phyloP scores from a whole-genome alignment of 2,113 vertebrate genomes.

The Circaetus cinerascens region DNA sequence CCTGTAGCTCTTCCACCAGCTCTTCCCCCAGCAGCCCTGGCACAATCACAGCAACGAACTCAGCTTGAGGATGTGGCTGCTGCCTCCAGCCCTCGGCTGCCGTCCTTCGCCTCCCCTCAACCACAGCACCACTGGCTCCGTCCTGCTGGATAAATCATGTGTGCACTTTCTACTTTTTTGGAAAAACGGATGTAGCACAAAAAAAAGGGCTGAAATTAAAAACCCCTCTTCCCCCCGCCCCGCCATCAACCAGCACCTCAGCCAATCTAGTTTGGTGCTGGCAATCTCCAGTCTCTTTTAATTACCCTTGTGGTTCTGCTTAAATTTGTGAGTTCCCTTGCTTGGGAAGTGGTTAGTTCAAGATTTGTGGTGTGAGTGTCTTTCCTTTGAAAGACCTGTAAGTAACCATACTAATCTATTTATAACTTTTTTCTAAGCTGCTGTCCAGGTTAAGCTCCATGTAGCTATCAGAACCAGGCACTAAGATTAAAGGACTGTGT shows the following conservation, averaged over 20 bases:
- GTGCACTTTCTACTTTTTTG: not conserved
- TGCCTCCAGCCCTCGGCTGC: not conserved
- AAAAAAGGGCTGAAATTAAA: not conserved
- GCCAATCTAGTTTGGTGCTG: not conserved
- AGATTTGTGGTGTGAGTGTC: not conserved
- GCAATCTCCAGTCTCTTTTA: not conserved
- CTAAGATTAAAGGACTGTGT: not conserved
- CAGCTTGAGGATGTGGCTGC: not conserved
- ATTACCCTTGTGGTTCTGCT: not conserved
- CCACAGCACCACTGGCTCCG: not conserved
- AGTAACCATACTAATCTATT: not conserved
- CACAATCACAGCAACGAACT: not conserved
- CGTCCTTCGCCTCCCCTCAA: not conserved
- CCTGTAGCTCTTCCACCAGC: not conserved
- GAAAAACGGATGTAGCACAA: not conserved
- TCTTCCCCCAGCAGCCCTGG: not conserved
- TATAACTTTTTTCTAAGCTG: not conserved
- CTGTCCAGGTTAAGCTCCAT: not conserved
- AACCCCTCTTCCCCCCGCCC: not conserved
- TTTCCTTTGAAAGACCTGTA: not conserved
- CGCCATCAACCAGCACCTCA: not conserved
- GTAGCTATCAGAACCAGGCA: not conserved
- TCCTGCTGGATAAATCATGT: not conserved
- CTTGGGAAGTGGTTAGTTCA: not conserved
- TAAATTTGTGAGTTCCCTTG: not conserved